Conservation (phyloP, 2,797 vertebrate genomes). For the Tragelaphus eurycerus region DNA sequence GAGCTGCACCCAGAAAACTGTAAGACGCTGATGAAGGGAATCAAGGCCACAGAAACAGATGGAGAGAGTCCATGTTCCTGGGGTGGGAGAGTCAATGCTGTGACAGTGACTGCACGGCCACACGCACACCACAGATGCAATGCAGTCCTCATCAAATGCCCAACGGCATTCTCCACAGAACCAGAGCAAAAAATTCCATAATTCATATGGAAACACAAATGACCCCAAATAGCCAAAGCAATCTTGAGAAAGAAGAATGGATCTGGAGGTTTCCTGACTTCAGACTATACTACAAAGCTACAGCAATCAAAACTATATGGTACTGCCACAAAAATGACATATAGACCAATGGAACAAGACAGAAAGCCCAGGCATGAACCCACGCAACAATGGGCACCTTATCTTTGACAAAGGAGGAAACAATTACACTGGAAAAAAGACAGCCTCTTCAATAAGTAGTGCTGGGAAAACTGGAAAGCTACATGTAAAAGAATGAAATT, state of each 20-base stretch:
- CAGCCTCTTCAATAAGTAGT: background rate
- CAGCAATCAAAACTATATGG: background rate
- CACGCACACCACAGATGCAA: background rate
- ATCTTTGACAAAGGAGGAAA: background rate
- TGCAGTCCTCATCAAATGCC: background rate
- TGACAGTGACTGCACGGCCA: background rate
- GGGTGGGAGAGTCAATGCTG: background rate
- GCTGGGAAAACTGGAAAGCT: background rate
- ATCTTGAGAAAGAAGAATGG: background rate
- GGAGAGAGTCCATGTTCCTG: background rate
- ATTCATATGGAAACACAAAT: background rate
- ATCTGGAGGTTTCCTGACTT: background rate
- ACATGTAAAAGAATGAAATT: background rate
- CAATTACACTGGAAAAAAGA: background rate
- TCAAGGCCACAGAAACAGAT: background rate
- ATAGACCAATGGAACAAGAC: background rate
- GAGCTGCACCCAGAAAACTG: background rate
- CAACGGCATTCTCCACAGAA: background rate
- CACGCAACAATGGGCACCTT: background rate
- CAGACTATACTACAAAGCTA: background rate
- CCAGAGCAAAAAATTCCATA: background rate
- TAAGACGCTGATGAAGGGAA: background rate
- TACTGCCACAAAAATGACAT: background rate
- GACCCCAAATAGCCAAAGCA: background rate
- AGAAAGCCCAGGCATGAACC: background rate